Base-by-base conservation (phyloP, 2,113 vertebrate genomes). In the Stegastes partitus region DNA sequence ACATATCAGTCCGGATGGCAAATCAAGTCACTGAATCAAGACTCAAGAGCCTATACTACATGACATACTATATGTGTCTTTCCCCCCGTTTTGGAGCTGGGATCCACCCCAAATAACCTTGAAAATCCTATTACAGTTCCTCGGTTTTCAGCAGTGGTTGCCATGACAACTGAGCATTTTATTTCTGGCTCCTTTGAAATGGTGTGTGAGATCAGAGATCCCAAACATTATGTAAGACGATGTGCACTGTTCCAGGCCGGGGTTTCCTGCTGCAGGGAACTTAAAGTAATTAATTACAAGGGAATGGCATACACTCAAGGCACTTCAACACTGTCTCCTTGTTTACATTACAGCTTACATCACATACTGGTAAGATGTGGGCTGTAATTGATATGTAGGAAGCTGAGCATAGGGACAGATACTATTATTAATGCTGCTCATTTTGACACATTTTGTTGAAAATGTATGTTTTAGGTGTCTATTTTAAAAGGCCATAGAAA, bases 121-220 rank as follows among this genome's bases (percentile, higher is more conserved):
- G 71, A 89, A 93, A 93, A 93, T 89, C 84, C 86, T 63, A 81
- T 91, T 88, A 91, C 81, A 84, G 63, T 90, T 88, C 83, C 88
- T 72, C 47, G 87, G 63, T 87, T 92, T 93, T 90, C 79, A 77
- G 86, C 80, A 81, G 84, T 71, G 77, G 93, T 95, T 93, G 69
- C 88, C 92, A 93, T 94, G 93, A 93, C 93, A 94, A 95, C 93
- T 67, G 87, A 80, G 89, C 81, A 91, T 93, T 93, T 93, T 93
- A 92, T 93, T 93, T 91, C 87, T 82, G 90, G 87, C 89, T 92
- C 86, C 82, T 91, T 93, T 93, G 87, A 91, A 93, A 89, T 70
- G 68, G 77, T 82, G 84, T 82, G 84, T 81, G 82, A 90, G 82
- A 93, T 93, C 88, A 88, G 77, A 82, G 89, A 86, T 84, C 80